Conservation (phyloP, 1,140 invertebrate species). For the Cotesia chilonis region DNA sequence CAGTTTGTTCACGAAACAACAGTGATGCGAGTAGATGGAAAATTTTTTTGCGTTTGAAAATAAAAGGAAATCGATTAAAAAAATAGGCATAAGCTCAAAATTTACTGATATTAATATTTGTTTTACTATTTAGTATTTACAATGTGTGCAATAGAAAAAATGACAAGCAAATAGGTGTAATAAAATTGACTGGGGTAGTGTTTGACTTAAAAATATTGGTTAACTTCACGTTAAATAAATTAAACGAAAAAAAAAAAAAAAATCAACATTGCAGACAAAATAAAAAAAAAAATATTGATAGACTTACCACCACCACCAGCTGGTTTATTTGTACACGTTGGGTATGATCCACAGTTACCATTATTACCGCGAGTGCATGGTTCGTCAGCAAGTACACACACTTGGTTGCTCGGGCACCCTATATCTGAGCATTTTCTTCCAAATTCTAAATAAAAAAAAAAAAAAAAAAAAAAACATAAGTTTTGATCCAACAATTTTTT, state of each 20-base stretch:
- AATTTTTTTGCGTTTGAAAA: not conserved
- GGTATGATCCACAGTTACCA: constrained; percentile 71
- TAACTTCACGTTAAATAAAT: too few species aligned
- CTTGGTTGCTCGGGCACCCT: constrained; percentile 75
- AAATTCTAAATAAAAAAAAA: constrained; percentile 71
- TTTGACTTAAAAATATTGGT: too few species aligned
- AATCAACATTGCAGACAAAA: too few species aligned
- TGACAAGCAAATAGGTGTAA: too few species aligned
- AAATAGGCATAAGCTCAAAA: not conserved
- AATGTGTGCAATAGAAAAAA: too few species aligned
- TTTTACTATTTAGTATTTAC: too few species aligned
- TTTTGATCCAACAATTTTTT: not conserved
- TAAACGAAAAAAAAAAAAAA: too few species aligned
- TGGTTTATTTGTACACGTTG: constrained; percentile 70
- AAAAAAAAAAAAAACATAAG: not conserved
- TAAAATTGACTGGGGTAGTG: too few species aligned
- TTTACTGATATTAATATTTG: not conserved
- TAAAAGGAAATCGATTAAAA: not conserved
- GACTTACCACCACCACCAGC: constrained; percentile 47
- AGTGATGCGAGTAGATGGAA: not conserved
- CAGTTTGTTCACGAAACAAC: constrained; percentile 4
- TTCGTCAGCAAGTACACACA: constrained; percentile 77
- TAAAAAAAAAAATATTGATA: not conserved
- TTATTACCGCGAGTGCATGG: constrained; percentile 69
- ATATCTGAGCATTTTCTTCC: constrained; percentile 79